Conservation (phyloP, 2,113 vertebrate genomes). For the Myrmecobius fasciatus region DNA sequence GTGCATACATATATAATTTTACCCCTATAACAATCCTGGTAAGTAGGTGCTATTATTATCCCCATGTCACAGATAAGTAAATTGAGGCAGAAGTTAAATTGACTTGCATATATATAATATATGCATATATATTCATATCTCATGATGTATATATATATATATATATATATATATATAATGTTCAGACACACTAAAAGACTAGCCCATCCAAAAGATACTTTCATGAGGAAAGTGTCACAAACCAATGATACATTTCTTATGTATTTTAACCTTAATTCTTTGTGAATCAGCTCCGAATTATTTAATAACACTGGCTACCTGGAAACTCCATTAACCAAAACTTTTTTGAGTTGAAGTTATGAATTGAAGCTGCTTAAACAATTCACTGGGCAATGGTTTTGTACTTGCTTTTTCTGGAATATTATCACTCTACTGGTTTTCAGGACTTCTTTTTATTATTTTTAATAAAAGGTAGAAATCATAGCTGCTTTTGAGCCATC, state of each 20-base stretch:
- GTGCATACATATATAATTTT: no score
- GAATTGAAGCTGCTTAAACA: background rate
- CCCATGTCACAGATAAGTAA: background rate
- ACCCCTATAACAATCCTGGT: background rate
- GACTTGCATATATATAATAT: background rate
- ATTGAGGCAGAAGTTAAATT: background rate
- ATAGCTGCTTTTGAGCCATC: background rate
- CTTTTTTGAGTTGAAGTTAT: background rate
- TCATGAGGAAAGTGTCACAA: background rate
- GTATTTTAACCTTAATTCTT: background rate
- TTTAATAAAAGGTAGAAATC: background rate
- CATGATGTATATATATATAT: no score
- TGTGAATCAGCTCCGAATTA: background rate
- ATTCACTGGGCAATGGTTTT: background rate
- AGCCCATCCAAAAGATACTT: background rate
- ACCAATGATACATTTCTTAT: background rate
- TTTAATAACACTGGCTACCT: background rate
- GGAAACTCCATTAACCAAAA: background rate
- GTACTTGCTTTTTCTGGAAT: background rate
- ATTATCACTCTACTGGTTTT: background rate
- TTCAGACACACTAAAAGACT: background rate
- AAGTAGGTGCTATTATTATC: background rate
- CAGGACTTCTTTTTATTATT: background rate
- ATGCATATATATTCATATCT: no score
- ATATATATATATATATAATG: no score